Evolutionary conservation across 2,113 vertebrate species (phyloP).

Genomic region (Barbus barbus): DNA sequence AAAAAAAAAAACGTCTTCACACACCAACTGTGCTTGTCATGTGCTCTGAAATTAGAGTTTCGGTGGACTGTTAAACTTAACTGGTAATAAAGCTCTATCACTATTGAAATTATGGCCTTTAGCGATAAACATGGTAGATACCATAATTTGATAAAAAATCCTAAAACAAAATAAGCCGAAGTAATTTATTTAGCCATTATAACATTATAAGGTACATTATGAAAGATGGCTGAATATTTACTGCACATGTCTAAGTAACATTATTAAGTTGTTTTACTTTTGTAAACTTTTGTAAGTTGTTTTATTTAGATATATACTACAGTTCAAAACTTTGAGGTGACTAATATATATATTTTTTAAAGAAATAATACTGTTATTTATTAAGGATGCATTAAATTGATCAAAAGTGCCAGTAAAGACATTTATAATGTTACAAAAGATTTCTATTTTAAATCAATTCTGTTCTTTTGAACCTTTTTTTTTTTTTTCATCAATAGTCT

Average conservation of each 20-base stretch:
- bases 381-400: neutral
- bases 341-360: neutral
- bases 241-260: too few species aligned
- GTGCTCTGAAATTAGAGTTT: neutral
- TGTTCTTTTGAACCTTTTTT: neutral
- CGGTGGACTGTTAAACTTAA: neutral
- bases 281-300: neutral
- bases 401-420: neutral
- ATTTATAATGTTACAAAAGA: neutral
- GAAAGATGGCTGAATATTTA: neutral
- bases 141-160: too few species aligned
- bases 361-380: neutral
- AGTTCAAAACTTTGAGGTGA: neutral
- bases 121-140: too few species aligned
- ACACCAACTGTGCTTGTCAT: neutral
- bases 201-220: neutral
- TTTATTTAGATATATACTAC: neutral
- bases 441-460: neutral
- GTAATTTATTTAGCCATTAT: neutral
- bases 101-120: neutral
- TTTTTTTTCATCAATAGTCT: neutral
- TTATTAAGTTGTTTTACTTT: neutral
- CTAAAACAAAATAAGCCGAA: too few species aligned
- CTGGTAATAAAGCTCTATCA: neutral
- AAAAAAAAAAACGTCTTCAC: constrained; percentile 11